Evolutionary conservation across 2,888 invertebrate genomes (phyloP).

Genomic region (Sesia bembeciformis): DNA sequence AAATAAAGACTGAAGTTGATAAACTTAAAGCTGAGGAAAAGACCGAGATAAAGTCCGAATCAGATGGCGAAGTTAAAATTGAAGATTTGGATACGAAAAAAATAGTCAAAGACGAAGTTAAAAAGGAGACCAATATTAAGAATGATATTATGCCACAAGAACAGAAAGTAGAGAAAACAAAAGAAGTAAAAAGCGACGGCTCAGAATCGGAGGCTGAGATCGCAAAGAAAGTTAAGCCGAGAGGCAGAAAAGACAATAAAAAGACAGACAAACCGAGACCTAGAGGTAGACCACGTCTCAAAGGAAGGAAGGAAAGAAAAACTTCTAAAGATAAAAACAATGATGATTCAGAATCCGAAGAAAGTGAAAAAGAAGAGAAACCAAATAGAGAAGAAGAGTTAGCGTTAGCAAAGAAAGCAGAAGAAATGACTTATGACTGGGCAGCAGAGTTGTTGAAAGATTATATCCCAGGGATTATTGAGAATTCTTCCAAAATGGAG

Average conservation of each 20-base stretch:
- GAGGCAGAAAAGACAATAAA: conserved; percentile 43
- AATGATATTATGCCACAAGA: conserved; percentile 14
- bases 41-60: conserved; percentile 64
- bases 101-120: conserved; percentile 56
- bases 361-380: conserved; percentile 74
- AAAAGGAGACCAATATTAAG: conserved; percentile 21
- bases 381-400: conserved; percentile 74
- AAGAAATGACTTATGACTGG: conserved; percentile 92
- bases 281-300: conserved; percentile 52
- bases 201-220: conserved; percentile 48
- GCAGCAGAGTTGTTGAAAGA: conserved; percentile 87
- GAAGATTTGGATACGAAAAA: conserved; percentile 67
- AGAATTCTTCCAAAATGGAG: conserved; percentile 96
- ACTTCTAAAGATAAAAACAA: conserved; percentile 70
- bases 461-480: conserved; percentile 91
- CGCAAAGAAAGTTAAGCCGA: conserved; percentile 41
- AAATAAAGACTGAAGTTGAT: conserved; percentile 58
- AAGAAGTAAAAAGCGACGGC: conserved; percentile 31
- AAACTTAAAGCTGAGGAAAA: conserved; percentile 62
- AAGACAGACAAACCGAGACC: conserved; percentile 46
- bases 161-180: conserved; percentile 23
- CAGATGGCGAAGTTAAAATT: conserved; percentile 68
- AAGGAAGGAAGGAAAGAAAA: conserved; percentile 58
- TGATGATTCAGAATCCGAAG: conserved; percentile 69
- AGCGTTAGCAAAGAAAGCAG: conserved; percentile 78